Conservation (phyloP, 2,797 vertebrate species). For the Pseudocheirus occidentalis region DNA sequence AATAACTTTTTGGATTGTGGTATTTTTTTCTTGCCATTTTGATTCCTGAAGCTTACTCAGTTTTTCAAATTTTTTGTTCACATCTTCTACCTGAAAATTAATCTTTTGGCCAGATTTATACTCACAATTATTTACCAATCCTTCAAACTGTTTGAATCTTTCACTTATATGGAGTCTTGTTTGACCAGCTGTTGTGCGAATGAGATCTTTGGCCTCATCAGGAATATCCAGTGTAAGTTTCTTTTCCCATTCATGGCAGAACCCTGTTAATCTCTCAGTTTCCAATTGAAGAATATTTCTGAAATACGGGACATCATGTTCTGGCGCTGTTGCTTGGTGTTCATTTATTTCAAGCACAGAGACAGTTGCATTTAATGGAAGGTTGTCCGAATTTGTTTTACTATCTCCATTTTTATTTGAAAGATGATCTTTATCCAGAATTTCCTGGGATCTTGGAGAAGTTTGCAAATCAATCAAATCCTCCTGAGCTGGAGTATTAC, state of each 20-base stretch:
- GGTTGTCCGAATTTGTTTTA: not conserved
- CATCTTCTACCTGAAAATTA: constrained; percentile 93
- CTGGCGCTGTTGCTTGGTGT: not conserved
- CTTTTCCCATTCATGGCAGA: constrained; percentile 88
- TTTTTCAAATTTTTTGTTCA: constrained; percentile 90
- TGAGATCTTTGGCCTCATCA: constrained; percentile 94
- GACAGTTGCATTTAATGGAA: not conserved
- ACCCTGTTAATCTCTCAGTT: constrained; percentile 84
- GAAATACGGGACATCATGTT: not conserved
- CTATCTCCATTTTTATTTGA: not conserved
- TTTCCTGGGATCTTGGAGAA: constrained; percentile 18
- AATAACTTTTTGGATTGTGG: constrained; percentile 82
- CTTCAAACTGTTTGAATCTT: constrained; percentile 94
- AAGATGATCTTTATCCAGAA: constrained; percentile 1
- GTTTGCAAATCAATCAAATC: constrained; percentile 38
- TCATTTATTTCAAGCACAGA: not conserved
- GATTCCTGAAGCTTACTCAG: constrained; percentile 89
- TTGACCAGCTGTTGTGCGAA: constrained; percentile 93
- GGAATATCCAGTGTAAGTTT: constrained; percentile 91
- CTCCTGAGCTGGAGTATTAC: not conserved
- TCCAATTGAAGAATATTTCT: constrained; percentile 86
- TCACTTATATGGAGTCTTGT: constrained; percentile 93
- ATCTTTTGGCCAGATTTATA: constrained; percentile 92
- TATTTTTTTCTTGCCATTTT: constrained; percentile 88
- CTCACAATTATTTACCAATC: constrained; percentile 94